phyloP scores from a whole-genome alignment of 2,797 vertebrate genomes.

The Tiaroga cobitis region DNA sequence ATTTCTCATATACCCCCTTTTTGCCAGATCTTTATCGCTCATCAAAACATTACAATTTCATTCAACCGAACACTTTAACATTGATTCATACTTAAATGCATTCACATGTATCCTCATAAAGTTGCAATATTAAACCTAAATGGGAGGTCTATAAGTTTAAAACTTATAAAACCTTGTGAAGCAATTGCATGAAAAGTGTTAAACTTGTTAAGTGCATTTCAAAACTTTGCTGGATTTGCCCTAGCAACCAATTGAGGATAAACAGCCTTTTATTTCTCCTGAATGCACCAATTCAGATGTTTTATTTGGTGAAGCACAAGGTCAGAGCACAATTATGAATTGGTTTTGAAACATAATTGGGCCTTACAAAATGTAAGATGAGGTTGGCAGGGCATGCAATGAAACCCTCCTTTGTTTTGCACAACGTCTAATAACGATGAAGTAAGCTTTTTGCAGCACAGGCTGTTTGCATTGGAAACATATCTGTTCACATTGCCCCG shows the following conservation, averaged over 20 bases:
- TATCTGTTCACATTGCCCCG: conserved; percentile 45
- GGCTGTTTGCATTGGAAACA: conserved; percentile 51
- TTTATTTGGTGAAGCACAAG: conserved; percentile 41
- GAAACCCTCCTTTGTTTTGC: conserved; percentile 45
- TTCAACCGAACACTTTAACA: conserved; percentile 10
- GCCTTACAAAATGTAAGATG: conserved; percentile 38
- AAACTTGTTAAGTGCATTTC: conserved; percentile 3
- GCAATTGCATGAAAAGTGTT: not conserved
- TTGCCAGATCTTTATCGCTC: conserved; percentile 48
- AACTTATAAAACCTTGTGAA: conserved; percentile 7
- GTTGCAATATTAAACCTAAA: not conserved
- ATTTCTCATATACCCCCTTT: conserved; percentile 40
- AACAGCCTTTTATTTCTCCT: conserved; percentile 5
- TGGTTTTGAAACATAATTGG: conserved; percentile 36
- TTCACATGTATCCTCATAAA: conserved; percentile 9
- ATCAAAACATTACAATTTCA: conserved; percentile 41
- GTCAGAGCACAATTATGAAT: conserved; percentile 30
- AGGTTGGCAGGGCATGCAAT: conserved; percentile 35
- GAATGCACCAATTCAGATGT: conserved; percentile 34
- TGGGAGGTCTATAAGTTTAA: not conserved
- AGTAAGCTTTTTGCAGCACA: conserved; percentile 35
- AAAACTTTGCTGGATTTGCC: not conserved
- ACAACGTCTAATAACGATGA: conserved; percentile 38
- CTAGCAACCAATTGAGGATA: conserved; percentile 19
- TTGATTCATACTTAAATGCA: conserved; percentile 29